Evolutionary conservation across 1,140 invertebrate species (phyloP).

Genomic region (Hypsibius dujardini): DNA sequence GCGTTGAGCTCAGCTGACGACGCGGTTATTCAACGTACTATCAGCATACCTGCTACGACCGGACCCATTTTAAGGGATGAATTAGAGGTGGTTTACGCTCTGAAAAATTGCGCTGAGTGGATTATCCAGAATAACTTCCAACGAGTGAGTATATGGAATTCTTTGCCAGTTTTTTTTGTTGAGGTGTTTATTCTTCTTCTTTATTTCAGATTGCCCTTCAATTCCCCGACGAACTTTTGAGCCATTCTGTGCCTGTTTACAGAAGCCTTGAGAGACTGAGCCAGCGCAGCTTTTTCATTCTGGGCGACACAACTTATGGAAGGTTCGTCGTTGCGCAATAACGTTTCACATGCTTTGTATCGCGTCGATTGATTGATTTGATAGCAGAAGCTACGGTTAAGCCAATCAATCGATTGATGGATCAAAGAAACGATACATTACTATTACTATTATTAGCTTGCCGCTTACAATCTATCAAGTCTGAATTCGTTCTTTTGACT

Average conservation of each 20-base stretch:
- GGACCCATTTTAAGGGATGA: too few species aligned
- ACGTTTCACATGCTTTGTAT: conserved; percentile 15
- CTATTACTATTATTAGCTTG: not conserved
- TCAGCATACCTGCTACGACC: too few species aligned
- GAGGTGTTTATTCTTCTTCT: not conserved
- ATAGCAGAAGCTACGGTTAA: not conserved
- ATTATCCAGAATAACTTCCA: too few species aligned
- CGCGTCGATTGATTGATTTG: conserved; percentile 18
- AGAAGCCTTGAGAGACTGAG: conserved; percentile 42
- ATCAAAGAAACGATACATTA: not conserved
- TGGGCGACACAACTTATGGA: conserved; percentile 81
- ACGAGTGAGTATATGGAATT: too few species aligned
- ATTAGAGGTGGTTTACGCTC: too few species aligned
- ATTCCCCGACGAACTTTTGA: conserved; percentile 65
- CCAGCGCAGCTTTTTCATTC: conserved; percentile 50
- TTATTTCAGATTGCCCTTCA: conserved; percentile 58
- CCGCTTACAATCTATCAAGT: not conserved
- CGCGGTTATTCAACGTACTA: too few species aligned
- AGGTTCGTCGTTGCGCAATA: conserved; percentile 39
- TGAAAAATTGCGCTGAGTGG: too few species aligned
- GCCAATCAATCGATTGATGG: not conserved
- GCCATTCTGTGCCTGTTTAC: conserved; percentile 48
- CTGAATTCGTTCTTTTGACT: conserved; percentile 18
- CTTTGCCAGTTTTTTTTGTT: too few species aligned
- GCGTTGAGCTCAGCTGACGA: too few species aligned